Conservation (phyloP, 1,140 invertebrate species). For the Triops cancriformis region DNA sequence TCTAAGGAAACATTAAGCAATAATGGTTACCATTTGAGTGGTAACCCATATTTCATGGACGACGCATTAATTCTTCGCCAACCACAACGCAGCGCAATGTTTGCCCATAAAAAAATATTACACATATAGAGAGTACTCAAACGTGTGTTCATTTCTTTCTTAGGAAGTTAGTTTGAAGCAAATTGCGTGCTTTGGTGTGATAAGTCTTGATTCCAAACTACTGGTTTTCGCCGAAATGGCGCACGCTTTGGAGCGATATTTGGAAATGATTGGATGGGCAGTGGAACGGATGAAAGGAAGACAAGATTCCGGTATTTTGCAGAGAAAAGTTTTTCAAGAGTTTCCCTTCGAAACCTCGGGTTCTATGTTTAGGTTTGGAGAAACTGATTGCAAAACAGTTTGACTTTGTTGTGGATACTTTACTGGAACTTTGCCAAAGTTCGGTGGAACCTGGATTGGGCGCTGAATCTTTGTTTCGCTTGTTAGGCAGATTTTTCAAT, state of each 20-base stretch:
- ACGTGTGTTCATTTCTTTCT: neutral
- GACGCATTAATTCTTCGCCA: no score
- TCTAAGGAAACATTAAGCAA: no score
- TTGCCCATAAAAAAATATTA: no score
- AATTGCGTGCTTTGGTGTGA: neutral
- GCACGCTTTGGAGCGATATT: neutral
- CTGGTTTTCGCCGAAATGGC: neutral
- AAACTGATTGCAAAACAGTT: neutral
- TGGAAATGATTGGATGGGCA: neutral
- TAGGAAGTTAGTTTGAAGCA: neutral
- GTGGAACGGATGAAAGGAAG: neutral
- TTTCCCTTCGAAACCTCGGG: neutral
- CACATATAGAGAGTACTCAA: neutral
- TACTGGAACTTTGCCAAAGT: conserved; percentile 1
- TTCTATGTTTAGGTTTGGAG: neutral
- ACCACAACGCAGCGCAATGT: no score
- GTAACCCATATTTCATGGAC: no score
- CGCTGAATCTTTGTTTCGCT: neutral
- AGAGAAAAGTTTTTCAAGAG: neutral
- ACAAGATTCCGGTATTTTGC: neutral
- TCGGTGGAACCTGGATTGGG: neutral
- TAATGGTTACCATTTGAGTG: no score
- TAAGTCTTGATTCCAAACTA: neutral
- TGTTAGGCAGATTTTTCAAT: neutral
- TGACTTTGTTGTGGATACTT: neutral